phyloP scores from a whole-genome alignment of 2,113 vertebrate species.

The Tragelaphus buxtoni region DNA sequence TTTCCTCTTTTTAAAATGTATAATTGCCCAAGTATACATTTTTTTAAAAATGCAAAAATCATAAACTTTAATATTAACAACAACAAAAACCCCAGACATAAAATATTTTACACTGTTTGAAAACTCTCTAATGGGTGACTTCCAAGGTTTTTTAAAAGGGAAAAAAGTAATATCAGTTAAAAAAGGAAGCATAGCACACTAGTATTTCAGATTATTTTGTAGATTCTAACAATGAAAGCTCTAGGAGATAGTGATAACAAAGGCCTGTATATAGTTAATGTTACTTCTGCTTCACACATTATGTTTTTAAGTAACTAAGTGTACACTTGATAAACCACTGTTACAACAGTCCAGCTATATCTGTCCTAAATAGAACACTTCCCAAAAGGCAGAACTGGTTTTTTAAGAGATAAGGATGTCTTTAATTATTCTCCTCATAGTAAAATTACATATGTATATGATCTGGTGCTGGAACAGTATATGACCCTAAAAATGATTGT shows the following conservation, averaged over 20 bases:
- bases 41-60: background rate
- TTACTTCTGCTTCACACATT: background rate
- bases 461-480: background rate
- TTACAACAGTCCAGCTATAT: background rate
- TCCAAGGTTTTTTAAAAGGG: background rate
- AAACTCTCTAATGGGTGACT: background rate
- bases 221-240: background rate
- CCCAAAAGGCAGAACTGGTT: background rate
- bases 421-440: background rate
- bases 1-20: background rate
- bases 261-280: background rate
- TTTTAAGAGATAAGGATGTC: background rate
- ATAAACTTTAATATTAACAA: background rate
- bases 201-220: background rate
- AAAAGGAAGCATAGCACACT: background rate
- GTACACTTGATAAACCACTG: background rate
- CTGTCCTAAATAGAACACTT: background rate
- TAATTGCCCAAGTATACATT: background rate
- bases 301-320: background rate
- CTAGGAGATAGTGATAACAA: background rate
- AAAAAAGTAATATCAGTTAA: background rate
- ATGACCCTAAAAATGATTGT: background rate
- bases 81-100: background rate
- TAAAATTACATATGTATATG: background rate
- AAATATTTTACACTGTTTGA: background rate